Conservation (phyloP, 1,140 invertebrate species). For the Venturia canescens region DNA sequence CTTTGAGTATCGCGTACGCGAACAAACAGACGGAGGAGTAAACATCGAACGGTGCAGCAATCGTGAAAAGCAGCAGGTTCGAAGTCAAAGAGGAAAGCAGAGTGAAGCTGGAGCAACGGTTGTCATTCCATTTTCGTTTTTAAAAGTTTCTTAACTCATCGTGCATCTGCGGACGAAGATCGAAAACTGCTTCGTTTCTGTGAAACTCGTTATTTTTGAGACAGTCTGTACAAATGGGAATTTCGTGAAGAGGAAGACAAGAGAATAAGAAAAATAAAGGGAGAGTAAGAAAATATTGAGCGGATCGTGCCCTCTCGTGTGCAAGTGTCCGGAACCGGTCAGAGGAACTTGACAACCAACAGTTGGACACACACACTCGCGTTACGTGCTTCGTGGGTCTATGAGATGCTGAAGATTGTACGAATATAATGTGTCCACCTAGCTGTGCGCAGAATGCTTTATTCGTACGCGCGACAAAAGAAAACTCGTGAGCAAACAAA, state of each 20-base stretch:
- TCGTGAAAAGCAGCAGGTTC: not conserved
- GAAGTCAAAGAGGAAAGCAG: not conserved
- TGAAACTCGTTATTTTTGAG: too few relatives aligned
- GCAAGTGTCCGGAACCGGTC: conserved; percentile 52
- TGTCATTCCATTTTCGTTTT: not conserved
- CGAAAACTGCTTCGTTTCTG: too few relatives aligned
- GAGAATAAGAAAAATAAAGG: not conserved
- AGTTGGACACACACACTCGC: conserved; percentile 63
- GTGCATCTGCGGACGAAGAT: too few relatives aligned
- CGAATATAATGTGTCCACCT: not conserved
- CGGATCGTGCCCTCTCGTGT: conserved; percentile 56
- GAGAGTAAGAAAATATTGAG: conserved; percentile 50
- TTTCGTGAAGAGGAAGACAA: not conserved
- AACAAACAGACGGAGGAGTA: conserved; percentile 53
- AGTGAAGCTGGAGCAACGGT: not conserved
- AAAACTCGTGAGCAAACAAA: conserved; percentile 63
- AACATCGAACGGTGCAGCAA: conserved; percentile 60
- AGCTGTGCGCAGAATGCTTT: not conserved
- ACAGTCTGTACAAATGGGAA: too few relatives aligned
- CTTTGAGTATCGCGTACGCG: not conserved
- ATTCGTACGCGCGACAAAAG: conserved; percentile 46
- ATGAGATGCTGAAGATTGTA: conserved; percentile 10
- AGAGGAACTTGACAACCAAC: conserved; percentile 49
- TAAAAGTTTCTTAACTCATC: not conserved
- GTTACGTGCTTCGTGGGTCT: not conserved